Percentiles rank a stretch among this genome's conserved stretches.
Conservation (phyloP, 1,140 invertebrate genomes). For the Cydia fagiglandana region DNA sequence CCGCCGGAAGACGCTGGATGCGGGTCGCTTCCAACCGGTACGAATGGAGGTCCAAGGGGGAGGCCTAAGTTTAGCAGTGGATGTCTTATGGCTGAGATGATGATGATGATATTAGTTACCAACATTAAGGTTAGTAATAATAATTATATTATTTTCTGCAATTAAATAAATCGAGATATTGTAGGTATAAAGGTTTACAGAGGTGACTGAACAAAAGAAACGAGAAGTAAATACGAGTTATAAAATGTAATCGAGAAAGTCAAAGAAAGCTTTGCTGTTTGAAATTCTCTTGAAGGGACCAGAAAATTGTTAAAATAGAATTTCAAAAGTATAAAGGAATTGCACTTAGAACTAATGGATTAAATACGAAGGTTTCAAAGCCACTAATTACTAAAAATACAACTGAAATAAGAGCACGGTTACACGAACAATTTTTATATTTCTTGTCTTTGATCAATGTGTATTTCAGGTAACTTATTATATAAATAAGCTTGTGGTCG, state of each 20-base stretch:
- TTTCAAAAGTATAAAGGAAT: slow-evolving; percentile 20
- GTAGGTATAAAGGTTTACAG: not conserved
- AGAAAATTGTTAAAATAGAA: slow-evolving; percentile 24
- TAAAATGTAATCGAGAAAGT: slow-evolving; percentile 3
- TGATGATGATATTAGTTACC: too few relatives aligned
- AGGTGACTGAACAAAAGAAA: not conserved
- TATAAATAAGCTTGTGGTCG: not conserved
- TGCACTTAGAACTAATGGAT: slow-evolving; percentile 20
- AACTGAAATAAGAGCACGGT: not conserved
- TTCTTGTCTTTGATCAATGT: not conserved
- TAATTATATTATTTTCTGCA: too few relatives aligned
- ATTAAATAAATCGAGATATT: not conserved
- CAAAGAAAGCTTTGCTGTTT: slow-evolving; percentile 15
- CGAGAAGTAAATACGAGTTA: not conserved
- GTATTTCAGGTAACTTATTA: not conserved
- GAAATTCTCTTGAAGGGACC: not conserved
- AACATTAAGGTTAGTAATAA: too few relatives aligned
- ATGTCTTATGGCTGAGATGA: too few relatives aligned
- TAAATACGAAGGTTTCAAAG: slow-evolving; percentile 8
- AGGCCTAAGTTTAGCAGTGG: too few relatives aligned
- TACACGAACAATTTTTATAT: not conserved
- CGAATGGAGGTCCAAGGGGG: too few relatives aligned
- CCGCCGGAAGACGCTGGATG: too few relatives aligned
- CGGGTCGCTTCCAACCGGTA: too few relatives aligned
- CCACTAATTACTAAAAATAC: slow-evolving; percentile 9